Base-by-base conservation (phyloP, 1,140 invertebrate genomes). In the Marisa cornuarietis region DNA sequence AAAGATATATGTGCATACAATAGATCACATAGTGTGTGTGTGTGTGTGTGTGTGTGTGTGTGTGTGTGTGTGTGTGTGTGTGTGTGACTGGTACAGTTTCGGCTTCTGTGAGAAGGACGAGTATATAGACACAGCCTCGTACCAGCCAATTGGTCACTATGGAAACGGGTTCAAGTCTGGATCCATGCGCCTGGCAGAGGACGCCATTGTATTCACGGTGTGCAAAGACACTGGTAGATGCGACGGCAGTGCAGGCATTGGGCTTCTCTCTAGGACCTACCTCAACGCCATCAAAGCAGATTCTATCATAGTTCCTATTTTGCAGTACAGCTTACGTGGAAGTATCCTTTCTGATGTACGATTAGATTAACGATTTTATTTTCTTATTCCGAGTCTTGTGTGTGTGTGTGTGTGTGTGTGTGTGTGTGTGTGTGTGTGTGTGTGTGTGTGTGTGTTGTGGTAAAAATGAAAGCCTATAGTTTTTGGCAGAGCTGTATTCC, bases 161-260 rank as follows among this genome's bases (percentile, higher is more conserved):
- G 89, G 89, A n/a, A 90, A 90, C 74, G 89, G 89, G 6, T 90
- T 90, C 78, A 90, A 90, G 75, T 88, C 87, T 49, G 89, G 89
- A 18, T 87, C 86, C 24, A 89, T 90, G 89, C 82, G 88, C 52
- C 80, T 90, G 20, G 89, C 87, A 8, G 78, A 81, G 26, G 88
- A 89, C 84, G 88, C 86, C 4, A 71, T 90, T 18, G 88, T 90
- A 10, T 88, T 90, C 72, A 90, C 88, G n/a, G 77, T 83, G 24
- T 76, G 80, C 63, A 42, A 42, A 42, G 31, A 5, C 31, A 42
- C 31, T 42, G 31, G 31, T 42, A 6, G 31, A 42, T 42, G 11
- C 66, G 62, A 9, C 61, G 79, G 20, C 31, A 82, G 81, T 42
- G 86, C 84, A 63, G 87, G 86, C 80, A 83, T 90, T 18, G 89